Evolutionary conservation across 92 coral and sea anemone genomes (phyloP).

Genomic region (Epizoanthus stellaris): DNA sequence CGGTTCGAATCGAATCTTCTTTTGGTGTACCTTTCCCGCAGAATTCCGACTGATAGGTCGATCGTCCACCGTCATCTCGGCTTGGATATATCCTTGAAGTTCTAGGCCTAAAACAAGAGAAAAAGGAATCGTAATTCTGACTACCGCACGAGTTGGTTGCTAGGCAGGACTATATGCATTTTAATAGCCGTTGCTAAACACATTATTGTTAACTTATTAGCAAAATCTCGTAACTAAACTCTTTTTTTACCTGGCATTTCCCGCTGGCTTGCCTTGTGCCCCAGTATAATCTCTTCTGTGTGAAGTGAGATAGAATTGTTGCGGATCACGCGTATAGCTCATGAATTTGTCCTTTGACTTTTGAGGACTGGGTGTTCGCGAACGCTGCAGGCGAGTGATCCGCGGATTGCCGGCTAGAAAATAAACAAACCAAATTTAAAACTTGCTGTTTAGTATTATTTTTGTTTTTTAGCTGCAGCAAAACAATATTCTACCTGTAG

Average conservation of each 20-base stretch:
- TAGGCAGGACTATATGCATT: background rate
- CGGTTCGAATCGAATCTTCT: conserved; percentile 61
- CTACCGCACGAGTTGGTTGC: background rate
- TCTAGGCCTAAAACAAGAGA: conserved; percentile 66
- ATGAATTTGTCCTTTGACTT: conserved; percentile 57
- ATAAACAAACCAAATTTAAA: conserved; percentile 13
- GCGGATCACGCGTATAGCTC: conserved; percentile 76
- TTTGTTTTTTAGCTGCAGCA: background rate
- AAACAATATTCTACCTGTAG: conserved; percentile 61
- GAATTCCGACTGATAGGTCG: conserved; percentile 81
- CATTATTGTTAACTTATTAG: background rate
- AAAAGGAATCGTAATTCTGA: conserved; percentile 9
- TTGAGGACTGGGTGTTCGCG: conserved; percentile 59
- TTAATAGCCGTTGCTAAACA: conserved; percentile 67
- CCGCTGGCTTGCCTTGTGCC: conserved; percentile 75
- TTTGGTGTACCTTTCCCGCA: conserved; percentile 57
- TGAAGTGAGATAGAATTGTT: conserved; percentile 81
- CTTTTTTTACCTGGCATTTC: conserved; percentile 71
- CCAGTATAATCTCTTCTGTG: conserved; percentile 83
- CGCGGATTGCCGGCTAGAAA: conserved; percentile 19
- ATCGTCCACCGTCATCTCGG: conserved; percentile 56
- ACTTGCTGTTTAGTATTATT: background rate
- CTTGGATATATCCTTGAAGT: conserved; percentile 85
- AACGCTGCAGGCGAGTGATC: conserved; percentile 43
- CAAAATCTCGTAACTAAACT: no score